Conservation (phyloP, 2,797 vertebrate genomes). For the Phrynocephalus forsythii region DNA sequence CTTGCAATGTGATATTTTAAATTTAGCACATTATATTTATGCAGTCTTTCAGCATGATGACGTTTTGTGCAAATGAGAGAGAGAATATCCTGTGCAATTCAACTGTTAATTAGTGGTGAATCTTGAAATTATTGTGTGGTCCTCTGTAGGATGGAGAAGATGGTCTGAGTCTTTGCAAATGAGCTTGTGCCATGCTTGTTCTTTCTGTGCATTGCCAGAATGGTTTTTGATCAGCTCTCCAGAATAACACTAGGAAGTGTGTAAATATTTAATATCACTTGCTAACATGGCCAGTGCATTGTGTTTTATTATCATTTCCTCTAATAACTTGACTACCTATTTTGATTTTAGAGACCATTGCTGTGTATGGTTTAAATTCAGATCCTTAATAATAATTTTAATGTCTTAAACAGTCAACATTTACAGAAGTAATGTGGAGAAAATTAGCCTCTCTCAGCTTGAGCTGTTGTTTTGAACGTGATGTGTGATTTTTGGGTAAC, state of each 20-base stretch:
- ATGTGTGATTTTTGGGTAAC: slow-evolving; percentile 37
- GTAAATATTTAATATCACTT: slow-evolving; percentile 37
- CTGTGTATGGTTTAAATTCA: slow-evolving; percentile 23
- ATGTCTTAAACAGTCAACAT: slow-evolving; percentile 22
- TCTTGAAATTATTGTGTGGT: slow-evolving; percentile 34
- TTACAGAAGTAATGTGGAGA: slow-evolving; percentile 48
- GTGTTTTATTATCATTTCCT: slow-evolving; percentile 6
- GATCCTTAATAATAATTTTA: slow-evolving; percentile 42
- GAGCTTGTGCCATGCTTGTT: slow-evolving; percentile 42
- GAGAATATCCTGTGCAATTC: slow-evolving; percentile 23
- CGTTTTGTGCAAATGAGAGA: slow-evolving; percentile 22
- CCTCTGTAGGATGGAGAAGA: slow-evolving; percentile 22
- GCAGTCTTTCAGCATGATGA: slow-evolving; percentile 33
- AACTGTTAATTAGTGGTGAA: slow-evolving; percentile 43
- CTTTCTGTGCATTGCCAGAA: slow-evolving; percentile 26
- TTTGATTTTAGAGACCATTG: background rate
- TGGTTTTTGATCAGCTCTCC: slow-evolving; percentile 34
- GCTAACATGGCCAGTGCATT: slow-evolving; percentile 24
- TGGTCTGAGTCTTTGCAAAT: slow-evolving; percentile 24
- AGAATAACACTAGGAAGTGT: slow-evolving; percentile 46
- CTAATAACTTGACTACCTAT: slow-evolving; percentile 40
- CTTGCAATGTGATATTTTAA: slow-evolving; percentile 9
- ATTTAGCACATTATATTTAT: slow-evolving; percentile 42
- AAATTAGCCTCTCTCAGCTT: slow-evolving; percentile 26
- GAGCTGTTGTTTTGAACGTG: slow-evolving; percentile 35